A percentile compares a stretch with the other conserved stretches of the same genome.
Evolutionary conservation across 2,797 vertebrate genomes (phyloP).

Genomic region (Fundulus diaphanus): DNA sequence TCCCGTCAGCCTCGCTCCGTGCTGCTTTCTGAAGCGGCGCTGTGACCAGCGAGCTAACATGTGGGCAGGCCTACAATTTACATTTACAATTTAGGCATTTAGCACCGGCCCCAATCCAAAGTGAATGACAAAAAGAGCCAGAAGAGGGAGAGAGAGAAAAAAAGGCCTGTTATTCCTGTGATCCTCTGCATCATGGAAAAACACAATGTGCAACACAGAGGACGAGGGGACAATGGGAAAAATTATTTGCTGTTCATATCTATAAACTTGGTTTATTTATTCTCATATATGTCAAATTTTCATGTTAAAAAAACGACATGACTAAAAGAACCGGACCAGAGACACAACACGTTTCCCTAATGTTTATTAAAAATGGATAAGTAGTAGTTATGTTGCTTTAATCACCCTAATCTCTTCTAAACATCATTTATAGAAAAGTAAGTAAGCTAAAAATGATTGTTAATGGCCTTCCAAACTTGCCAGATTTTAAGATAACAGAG

Average conservation of each 20-base stretch:
- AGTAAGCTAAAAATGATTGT: too few species aligned
- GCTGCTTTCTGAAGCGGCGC: conserved; percentile 62
- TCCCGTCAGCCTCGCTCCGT: conserved; percentile 64
- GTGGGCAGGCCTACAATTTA: conserved; percentile 71
- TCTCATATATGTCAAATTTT: background rate
- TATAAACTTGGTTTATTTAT: background rate
- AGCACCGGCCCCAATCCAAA: conserved; percentile 65
- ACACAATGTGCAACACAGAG: background rate
- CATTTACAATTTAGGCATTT: conserved; percentile 74
- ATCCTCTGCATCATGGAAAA: conserved; percentile 53
- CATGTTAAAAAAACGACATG: background rate
- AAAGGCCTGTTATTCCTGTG: conserved; percentile 56
- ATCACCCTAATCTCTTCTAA: background rate
- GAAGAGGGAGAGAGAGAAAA: conserved; percentile 6
- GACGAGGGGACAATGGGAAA: background rate
- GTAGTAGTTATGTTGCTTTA: background rate
- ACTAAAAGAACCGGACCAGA: background rate
- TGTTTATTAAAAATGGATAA: background rate
- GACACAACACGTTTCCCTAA: background rate
- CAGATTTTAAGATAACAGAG: background rate
- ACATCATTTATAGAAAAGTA: background rate
- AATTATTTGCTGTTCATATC: too few species aligned
- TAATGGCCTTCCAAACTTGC: background rate
- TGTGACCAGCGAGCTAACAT: conserved; percentile 68
- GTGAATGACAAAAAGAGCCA: conserved; percentile 60